These are phyloP conservation scores for Axinella damicornis DNA, from an alignment of 37 sponge, comb jelly and placozoan species.

Conservation along the genomic window DNA sequence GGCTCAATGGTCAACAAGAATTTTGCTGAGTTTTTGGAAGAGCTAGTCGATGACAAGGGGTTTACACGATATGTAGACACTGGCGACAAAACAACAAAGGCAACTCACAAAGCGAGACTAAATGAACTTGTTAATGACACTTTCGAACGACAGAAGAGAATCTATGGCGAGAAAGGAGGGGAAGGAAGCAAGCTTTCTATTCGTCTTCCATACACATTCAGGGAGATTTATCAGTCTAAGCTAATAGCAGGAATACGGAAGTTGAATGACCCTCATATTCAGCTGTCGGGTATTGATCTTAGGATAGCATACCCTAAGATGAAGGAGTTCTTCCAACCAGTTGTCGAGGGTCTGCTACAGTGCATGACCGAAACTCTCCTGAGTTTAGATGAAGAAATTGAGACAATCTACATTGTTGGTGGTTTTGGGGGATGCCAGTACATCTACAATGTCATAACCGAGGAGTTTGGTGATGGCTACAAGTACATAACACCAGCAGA, in stretches of 20 bases:
- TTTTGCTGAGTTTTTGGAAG: conserved; percentile 19
- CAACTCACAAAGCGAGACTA: background rate
- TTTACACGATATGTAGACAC: conserved; percentile 7
- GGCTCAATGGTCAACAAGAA: conserved; percentile 29
- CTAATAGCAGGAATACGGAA: background rate
- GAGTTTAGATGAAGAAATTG: background rate
- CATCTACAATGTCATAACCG: background rate
- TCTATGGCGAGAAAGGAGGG: conserved; percentile 13
- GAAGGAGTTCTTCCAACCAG: conserved; percentile 28
- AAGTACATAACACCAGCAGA: conserved; percentile 9
- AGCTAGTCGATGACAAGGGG: conserved; percentile 2
- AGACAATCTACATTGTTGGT: conserved; percentile 40
- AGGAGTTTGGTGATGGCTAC: background rate
- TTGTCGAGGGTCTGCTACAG: background rate
- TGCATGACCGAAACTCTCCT: background rate
- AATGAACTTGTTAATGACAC: conserved; percentile 6
- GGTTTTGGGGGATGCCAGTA: conserved; percentile 58
- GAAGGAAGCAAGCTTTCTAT: background rate
- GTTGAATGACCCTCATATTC: background rate
- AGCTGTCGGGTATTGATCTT: background rate
- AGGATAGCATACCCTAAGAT: conserved; percentile 11
- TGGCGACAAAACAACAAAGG: background rate
- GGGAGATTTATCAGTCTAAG: background rate
- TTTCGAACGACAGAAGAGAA: conserved; percentile 39
- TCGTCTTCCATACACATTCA: background rate